These are phyloP conservation scores for Drosophila maculinotata DNA, from an alignment of 2,888 invertebrate species.

Conservation along the genomic window DNA sequence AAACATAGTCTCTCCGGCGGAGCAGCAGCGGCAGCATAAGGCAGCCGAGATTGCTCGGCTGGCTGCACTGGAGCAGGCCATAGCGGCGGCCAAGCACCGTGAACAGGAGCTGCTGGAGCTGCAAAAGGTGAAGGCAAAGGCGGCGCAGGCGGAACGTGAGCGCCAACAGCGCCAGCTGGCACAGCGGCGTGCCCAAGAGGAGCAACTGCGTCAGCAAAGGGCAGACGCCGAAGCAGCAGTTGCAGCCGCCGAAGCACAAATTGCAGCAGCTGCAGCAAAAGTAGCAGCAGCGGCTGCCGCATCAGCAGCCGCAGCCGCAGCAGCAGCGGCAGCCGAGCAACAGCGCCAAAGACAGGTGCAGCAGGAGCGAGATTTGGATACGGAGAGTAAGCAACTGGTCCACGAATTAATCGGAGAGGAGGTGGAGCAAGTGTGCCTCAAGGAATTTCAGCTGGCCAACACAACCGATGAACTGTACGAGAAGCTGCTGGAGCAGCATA, in stretches of 20 bases:
- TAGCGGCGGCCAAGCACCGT: conserved; percentile 55
- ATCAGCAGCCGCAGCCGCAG: conserved; percentile 19
- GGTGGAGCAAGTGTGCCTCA: conserved; percentile 12
- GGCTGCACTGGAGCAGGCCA: conserved; percentile 52
- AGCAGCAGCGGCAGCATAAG: conserved; percentile 24
- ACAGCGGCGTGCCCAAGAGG: conserved; percentile 9
- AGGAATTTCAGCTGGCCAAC: conserved; percentile 17
- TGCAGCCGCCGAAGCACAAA: too few relatives aligned
- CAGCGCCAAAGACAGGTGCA: not conserved
- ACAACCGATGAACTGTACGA: conserved; percentile 19
- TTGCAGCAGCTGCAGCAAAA: too few relatives aligned
- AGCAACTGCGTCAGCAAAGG: conserved; percentile 5
- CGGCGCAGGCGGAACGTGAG: conserved; percentile 35
- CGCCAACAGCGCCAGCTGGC: conserved; percentile 28
- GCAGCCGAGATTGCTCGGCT: conserved; percentile 43
- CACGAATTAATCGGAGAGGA: conserved; percentile 10
- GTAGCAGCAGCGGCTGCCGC: conserved; percentile 7
- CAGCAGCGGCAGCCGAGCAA: conserved; percentile 14
- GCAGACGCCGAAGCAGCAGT: too few relatives aligned
- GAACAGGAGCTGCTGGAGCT: conserved; percentile 49
- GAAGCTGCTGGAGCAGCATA: conserved; percentile 19
- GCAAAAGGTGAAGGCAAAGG: conserved; percentile 35
- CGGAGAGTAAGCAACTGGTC: not conserved
- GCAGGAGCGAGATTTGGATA: not conserved
- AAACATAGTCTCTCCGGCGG: too few relatives aligned